Conservation (phyloP, 2,797 vertebrate species). For the Okamejei kenojei region DNA sequence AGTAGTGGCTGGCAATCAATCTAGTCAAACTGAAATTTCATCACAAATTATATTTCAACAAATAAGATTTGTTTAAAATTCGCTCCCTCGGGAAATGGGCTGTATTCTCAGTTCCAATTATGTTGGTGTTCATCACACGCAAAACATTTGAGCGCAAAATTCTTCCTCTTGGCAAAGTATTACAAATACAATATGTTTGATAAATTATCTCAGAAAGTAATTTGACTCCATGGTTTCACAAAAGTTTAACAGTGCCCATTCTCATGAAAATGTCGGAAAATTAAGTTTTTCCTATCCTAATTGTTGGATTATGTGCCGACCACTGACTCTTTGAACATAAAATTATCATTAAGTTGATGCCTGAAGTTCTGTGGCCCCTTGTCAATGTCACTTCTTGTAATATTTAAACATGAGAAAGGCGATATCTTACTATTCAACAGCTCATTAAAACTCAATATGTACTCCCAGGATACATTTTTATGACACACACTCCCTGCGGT, state of each 20-base stretch:
- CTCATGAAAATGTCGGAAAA: neutral
- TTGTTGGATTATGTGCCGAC: neutral
- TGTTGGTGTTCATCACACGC: neutral
- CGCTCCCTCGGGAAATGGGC: neutral
- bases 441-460: neutral
- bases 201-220: constrained; percentile 22
- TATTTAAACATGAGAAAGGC: neutral
- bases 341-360: neutral
- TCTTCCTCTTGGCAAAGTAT: constrained; percentile 8
- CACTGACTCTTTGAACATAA: neutral
- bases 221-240: constrained; percentile 9
- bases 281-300: neutral
- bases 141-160: constrained; percentile 15
- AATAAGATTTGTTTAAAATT: constrained; percentile 31
- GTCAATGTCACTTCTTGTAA: neutral
- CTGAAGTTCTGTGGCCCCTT: neutral
- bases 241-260: neutral
- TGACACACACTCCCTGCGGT: neutral
- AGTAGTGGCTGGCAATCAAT: neutral
- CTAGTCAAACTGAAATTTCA: constrained; percentile 11
- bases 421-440: neutral
- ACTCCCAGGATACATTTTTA: neutral
- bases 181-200: neutral
- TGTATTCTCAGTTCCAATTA: constrained; percentile 18
- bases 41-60: constrained; percentile 21